Conservation (phyloP, 2,888 invertebrate species). For the Mallateleia sp. region DNA sequence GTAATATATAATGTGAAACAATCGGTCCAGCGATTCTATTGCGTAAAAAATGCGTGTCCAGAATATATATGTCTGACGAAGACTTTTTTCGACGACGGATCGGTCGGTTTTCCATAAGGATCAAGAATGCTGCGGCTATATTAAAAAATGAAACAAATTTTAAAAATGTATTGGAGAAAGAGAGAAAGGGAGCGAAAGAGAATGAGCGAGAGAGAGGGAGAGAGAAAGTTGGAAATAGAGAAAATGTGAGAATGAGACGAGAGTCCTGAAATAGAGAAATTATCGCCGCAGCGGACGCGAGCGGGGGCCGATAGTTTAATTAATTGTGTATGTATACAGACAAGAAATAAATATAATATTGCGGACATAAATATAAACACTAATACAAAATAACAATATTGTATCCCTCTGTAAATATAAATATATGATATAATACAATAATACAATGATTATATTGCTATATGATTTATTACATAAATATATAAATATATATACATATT, state of each 20-base stretch:
- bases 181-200: constrained; percentile 57
- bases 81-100: constrained; percentile 77
- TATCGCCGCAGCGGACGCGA: constrained; percentile 82
- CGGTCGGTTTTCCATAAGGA: constrained; percentile 72
- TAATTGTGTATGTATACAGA: constrained; percentile 89
- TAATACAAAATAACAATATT: constrained; percentile 87
- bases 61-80: constrained; percentile 74
- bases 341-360: constrained; percentile 88
- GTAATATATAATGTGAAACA: constrained; percentile 87
- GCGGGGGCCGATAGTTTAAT: constrained; percentile 88
- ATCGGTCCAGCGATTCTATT: constrained; percentile 81
- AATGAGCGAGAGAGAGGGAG: constrained; percentile 45
- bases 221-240: constrained; percentile 49
- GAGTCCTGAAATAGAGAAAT: constrained; percentile 79
- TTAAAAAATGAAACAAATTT: constrained; percentile 76
- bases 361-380: constrained; percentile 88
- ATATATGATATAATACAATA: constrained; percentile 87
- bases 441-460: constrained; percentile 89
- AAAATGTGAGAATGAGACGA: constrained; percentile 75
- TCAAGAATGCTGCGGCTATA: constrained; percentile 73
- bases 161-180: constrained; percentile 60
- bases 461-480: constrained; percentile 89
- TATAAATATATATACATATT: constrained; percentile 84
- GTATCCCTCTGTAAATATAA: constrained; percentile 90
- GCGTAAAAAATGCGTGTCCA: constrained; percentile 77